Evolutionary conservation across 2,113 vertebrate genomes (phyloP).

Genomic region (Chamaea fasciata): DNA sequence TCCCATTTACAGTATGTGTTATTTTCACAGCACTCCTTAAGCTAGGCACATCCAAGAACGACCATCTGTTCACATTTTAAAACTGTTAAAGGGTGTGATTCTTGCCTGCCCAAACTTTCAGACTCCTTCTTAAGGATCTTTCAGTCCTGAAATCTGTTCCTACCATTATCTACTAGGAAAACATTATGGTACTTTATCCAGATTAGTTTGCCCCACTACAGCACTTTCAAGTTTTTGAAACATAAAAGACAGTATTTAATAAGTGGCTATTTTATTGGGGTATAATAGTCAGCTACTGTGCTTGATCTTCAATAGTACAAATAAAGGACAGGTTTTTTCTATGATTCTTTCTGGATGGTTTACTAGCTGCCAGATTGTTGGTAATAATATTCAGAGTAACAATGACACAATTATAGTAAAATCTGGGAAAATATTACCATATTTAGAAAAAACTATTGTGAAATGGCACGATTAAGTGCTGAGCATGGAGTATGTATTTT

Average conservation of each 20-base stretch:
- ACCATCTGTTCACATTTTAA: slow-evolving; percentile 31
- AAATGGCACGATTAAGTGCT: neutral
- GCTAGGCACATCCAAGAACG: neutral
- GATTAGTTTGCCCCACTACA: neutral
- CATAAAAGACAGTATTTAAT: neutral
- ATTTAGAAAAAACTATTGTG: neutral
- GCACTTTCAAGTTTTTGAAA: neutral
- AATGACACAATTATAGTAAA: neutral
- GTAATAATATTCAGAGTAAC: neutral
- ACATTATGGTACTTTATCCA: neutral
- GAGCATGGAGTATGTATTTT: neutral
- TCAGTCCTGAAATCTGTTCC: neutral
- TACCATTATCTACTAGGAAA: neutral
- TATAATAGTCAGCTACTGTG: neutral
- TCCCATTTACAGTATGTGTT: neutral
- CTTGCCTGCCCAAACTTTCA: neutral
- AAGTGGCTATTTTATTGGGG: neutral
- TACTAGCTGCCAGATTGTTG: neutral
- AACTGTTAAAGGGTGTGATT: neutral
- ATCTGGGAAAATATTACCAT: neutral
- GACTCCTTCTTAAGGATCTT: neutral
- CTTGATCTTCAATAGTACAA: neutral
- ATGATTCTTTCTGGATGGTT: neutral
- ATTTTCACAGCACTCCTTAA: slow-evolving; percentile 35
- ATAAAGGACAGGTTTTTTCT: neutral